phyloP scores from a whole-genome alignment of 2,113 vertebrate species.

The Nothocercus julius region DNA sequence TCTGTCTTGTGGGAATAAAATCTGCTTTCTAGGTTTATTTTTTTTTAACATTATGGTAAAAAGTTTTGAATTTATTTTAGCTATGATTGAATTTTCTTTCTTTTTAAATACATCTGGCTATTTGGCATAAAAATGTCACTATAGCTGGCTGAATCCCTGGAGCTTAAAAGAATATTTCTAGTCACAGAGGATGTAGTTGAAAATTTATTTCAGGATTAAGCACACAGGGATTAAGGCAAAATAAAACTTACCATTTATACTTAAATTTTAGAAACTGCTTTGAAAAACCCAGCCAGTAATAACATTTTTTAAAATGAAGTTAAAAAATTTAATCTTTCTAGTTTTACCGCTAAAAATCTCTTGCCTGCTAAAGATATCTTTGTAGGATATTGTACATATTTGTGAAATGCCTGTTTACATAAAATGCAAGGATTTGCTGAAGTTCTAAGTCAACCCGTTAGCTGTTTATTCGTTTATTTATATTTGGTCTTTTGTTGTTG shows the following conservation, averaged over 20 bases:
- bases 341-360: neutral
- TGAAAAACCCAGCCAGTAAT: conserved; percentile 9
- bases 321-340: conserved; percentile 2
- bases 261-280: conserved; percentile 25
- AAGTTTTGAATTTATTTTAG: conserved; percentile 58
- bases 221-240: conserved; percentile 43
- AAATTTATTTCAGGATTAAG: conserved; percentile 56
- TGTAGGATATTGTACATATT: neutral
- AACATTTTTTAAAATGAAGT: neutral
- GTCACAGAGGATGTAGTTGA: conserved; percentile 19
- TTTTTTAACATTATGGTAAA: conserved; percentile 35
- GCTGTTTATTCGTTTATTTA: neutral
- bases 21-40: neutral
- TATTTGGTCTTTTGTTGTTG: neutral
- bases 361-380: neutral
- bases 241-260: conserved; percentile 37
- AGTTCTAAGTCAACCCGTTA: neutral
- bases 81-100: conserved; percentile 45
- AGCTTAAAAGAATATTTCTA: conserved; percentile 61
- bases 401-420: neutral
- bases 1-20: conserved; percentile 25
- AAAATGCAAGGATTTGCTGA: neutral
- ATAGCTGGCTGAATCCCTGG: conserved; percentile 32
- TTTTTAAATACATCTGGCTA: conserved; percentile 50
- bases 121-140: conserved; percentile 21